These are phyloP conservation scores for Calameuta pallipes DNA, from an alignment of 2,888 invertebrate genomes.

Conservation along the genomic window DNA sequence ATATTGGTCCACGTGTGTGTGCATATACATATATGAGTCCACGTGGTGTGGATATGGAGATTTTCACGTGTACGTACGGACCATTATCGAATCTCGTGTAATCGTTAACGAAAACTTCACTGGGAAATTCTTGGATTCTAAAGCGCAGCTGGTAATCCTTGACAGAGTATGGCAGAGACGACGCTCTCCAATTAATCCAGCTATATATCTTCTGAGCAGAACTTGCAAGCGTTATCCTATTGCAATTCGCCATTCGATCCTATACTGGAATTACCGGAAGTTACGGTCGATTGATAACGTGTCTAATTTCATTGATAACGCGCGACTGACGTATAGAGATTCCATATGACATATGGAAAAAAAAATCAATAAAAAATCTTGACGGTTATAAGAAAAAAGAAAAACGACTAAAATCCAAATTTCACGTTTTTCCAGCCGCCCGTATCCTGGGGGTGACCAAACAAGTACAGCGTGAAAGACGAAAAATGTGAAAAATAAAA, in stretches of 20 bases:
- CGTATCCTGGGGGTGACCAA: too few relatives aligned
- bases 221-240: neutral
- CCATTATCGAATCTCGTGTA: neutral
- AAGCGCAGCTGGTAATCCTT: neutral
- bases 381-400: neutral
- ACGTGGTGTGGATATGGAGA: too few relatives aligned
- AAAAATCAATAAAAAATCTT: neutral
- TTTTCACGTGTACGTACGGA: neutral
- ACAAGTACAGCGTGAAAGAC: too few relatives aligned
- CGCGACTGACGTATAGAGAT: neutral
- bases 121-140: neutral
- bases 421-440: too few relatives aligned
- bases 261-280: neutral
- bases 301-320: neutral
- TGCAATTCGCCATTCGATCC: neutral
- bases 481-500: too few relatives aligned
- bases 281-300: neutral
- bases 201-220: neutral
- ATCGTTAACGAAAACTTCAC: neutral
- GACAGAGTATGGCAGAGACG: neutral
- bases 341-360: neutral
- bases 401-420: too few relatives aligned
- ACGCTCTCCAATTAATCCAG: neutral
- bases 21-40: too few relatives aligned
- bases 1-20: neutral